Base-by-base conservation (phyloP, 2,797 vertebrate species). In the Bucorvus abyssinicus region DNA sequence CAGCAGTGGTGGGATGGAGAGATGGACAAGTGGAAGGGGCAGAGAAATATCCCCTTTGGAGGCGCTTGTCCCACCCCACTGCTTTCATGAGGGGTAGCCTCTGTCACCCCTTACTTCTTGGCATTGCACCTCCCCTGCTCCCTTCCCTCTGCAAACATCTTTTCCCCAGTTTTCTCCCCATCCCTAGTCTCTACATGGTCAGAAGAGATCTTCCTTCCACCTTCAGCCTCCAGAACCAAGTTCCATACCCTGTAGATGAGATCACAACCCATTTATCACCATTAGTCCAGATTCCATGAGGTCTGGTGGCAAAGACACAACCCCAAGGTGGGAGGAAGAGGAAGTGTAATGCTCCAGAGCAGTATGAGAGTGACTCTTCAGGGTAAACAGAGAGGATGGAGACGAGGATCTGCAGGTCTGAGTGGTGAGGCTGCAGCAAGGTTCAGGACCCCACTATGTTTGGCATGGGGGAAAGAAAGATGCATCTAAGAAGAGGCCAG, bases 291-390 rank as follows among this genome's bases (percentile, higher is more conserved):
- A 26, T 57, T 24, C 38, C 18, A 4, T 18, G 50, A 47, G 32
- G 26, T 61, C 36, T 50, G 55, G 34, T 63, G 55, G 42, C 36
- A 68, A 61, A 68, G 36, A 10, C 10, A 19, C 3, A 42, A 2
- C 8, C 9, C 15, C 8, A 7, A 65, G 34, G 30, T 56, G 53
- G 53, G 17, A 57, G 29, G 38, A 63, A 69, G 36, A 6, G 20
- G 21, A 47, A 24, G 13, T 68, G 55, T 21, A 61, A 53, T 32
- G 30, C 16, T 75, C 40, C n/a, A 7, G 32, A 42, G 40, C 36
- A 19, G 18, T 14, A 34, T 0, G 0, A 75, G 57, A 45, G 22
- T 1, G 3, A 32, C 14, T 70, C 7, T 32, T n/a, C 27, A 15
- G 40, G 16, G 15, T 59, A 23, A 65, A 47, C 6, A 4, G 11